Conservation (phyloP, 1,140 invertebrate genomes). For the Chrysoperla carnea region DNA sequence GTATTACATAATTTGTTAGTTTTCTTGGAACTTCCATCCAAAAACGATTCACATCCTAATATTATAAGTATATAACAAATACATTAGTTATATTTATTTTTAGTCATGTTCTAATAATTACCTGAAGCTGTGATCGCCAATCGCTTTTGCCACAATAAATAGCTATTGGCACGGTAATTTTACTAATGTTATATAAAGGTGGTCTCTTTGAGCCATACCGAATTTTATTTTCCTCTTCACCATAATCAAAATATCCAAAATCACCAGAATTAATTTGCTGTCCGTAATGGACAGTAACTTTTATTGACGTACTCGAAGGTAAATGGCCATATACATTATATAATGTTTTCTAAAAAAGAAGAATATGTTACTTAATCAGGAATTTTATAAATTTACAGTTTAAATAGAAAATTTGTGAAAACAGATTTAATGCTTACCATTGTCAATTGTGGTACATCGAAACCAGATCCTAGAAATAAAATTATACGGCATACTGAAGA, state of each 20-base stretch:
- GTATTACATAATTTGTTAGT: not conserved
- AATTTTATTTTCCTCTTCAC: constrained; percentile 16
- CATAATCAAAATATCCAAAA: constrained; percentile 32
- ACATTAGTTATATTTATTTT: too few species aligned
- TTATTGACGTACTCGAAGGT: constrained; percentile 3
- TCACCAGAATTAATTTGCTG: constrained; percentile 19
- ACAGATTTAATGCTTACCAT: too few species aligned
- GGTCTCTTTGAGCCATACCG: constrained; percentile 25
- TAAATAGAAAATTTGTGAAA: too few species aligned
- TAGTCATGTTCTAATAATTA: not conserved
- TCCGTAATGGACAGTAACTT: constrained; percentile 1
- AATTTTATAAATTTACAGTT: too few species aligned
- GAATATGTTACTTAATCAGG: too few species aligned
- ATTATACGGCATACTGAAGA: too few species aligned
- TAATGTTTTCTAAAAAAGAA: not conserved
- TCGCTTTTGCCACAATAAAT: constrained; percentile 20
- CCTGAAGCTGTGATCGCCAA: constrained; percentile 16
- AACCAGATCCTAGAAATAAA: too few species aligned
- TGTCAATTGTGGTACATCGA: too few species aligned
- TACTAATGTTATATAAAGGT: constrained; percentile 29
- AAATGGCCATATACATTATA: not conserved
- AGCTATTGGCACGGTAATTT: constrained; percentile 26
- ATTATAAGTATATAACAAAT: too few species aligned
- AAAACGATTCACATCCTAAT: too few species aligned
- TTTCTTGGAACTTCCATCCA: too few species aligned